Evolutionary conservation across 2,888 invertebrate genomes (phyloP), one percentile per base, ranked within the genome.

Genomic region (Micropterix aruncella): DNA sequence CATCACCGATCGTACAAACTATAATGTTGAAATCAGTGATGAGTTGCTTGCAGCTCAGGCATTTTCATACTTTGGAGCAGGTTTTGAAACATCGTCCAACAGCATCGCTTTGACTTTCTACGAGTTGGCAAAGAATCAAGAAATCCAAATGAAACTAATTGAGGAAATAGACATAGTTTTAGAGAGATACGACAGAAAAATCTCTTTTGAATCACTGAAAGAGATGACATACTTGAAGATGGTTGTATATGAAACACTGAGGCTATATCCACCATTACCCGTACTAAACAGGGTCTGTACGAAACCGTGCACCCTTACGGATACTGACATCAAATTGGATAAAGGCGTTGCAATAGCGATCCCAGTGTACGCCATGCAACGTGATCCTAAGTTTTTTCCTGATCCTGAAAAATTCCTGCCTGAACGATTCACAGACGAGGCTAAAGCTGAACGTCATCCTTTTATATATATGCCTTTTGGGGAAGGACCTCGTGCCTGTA

Each of bases 41-140:
- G 64, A 61, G 47, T 57, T 70, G 51, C 70, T 70, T 57, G 68
- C 63, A 37, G 70, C 70, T 12, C 70, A 69, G 56, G 69, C 70
- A 43, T 70, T 70, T 53, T 69, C 70, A 62, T 70, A 69, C 51
- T 66, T 70, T 66, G 47, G 69, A 45, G 70, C 70, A n/a, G 70
- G 70, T 2, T 52, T 70, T 49, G 70, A 70, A 52, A 64, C 70
- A 4, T 63, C 68, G 9, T 58, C 70, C 17, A 68, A 66, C 68
- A 15, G 53, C 65, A 45, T 67, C 69, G 12, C 69, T 70, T 55
- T 64, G 65, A n/a, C n/a, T n/a, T n/a, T n/a, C n/a, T n/a, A n/a
- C n/a, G n/a, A n/a, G n/a, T n/a, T n/a, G n/a, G n/a, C n/a, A n/a
- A n/a, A n/a, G n/a, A n/a, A n/a, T n/a, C n/a, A n/a, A n/a, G n/a